Base-by-base conservation (phyloP, 2,888 invertebrate genomes). In the Zygothrica quintamaculata region DNA sequence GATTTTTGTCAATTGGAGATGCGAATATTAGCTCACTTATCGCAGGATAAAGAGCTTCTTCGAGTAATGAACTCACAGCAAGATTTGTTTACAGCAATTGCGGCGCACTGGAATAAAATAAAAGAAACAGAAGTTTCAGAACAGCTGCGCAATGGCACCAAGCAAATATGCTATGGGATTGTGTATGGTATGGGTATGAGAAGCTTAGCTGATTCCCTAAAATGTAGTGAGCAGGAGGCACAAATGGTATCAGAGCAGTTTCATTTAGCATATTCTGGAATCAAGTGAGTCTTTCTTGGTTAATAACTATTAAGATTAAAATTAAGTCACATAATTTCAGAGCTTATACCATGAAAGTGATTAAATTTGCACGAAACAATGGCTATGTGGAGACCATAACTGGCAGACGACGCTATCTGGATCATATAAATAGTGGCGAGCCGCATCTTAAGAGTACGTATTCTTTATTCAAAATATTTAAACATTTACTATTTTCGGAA, bases 1-100 rank as follows among this genome's bases (percentile, higher is more conserved):
- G 99, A 99, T 92, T 99, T 98, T 92, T 97, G 97, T 80, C 99
- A 99, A 91, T 90, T 99, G 64, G 99, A 99, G 92, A 93, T 99
- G 90, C 93, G 99, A 76, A 94, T 99, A 60, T 92, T 99, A 77
- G 96, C 99, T 12, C 98, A 99, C 91, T 93, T 98, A 64, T 96
- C 97, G 6, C 92, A 90, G 75, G 99, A 99, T 91, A 74, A 90
- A 5, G 92, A 93, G 40, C 91, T 99, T 31, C 92, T 94, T 44
- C 90, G 92, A 37, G 94, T 95, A 36, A 94, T 96, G 93, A 92
- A 91, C 39, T 92, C 93, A 0, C 91, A 93, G 50, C 93, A 93
- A 9, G 98, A 98, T 91, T 94, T 98, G 26, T 98, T 98, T 87
- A 95, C 93, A 79, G 93, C 93, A 40, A 96, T 99, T 52, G 97